Conservation (phyloP, 2,888 invertebrate species). For the Norana najaformis region DNA sequence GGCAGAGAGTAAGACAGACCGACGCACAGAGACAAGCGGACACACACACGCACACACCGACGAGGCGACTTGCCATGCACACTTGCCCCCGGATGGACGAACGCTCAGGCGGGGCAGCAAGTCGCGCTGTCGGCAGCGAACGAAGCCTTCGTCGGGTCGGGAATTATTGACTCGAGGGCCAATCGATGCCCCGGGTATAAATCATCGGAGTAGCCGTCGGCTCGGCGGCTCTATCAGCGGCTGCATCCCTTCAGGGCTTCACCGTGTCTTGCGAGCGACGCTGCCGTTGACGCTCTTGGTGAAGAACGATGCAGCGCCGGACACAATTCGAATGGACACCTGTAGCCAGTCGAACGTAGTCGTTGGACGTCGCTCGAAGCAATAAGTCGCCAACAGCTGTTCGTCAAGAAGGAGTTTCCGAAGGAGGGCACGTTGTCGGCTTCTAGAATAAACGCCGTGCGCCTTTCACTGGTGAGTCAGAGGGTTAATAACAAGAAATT, state of each 20-base stretch:
- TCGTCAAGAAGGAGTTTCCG: slow-evolving; percentile 6
- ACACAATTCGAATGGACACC: neutral
- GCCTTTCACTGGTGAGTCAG: neutral
- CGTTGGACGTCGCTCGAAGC: neutral
- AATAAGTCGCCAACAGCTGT: neutral
- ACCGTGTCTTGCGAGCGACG: neutral
- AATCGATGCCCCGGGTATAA: neutral
- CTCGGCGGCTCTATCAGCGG: neutral
- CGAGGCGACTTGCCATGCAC: neutral
- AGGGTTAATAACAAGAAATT: no score
- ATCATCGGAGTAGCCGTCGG: neutral
- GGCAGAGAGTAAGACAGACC: neutral
- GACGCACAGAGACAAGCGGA: neutral
- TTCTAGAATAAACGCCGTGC: neutral
- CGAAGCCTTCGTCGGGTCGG: neutral
- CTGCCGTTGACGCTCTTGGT: neutral
- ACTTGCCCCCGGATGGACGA: neutral
- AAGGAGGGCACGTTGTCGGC: neutral
- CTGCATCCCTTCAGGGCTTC: neutral
- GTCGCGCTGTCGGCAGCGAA: neutral
- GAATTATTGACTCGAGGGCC: slow-evolving; percentile 7
- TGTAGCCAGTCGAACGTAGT: neutral
- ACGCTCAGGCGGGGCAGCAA: neutral
- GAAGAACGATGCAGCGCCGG: neutral
- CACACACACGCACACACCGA: neutral